Evolutionary conservation across 2,113 vertebrate species (phyloP).

Genomic region (Oophaga pumilio): DNA sequence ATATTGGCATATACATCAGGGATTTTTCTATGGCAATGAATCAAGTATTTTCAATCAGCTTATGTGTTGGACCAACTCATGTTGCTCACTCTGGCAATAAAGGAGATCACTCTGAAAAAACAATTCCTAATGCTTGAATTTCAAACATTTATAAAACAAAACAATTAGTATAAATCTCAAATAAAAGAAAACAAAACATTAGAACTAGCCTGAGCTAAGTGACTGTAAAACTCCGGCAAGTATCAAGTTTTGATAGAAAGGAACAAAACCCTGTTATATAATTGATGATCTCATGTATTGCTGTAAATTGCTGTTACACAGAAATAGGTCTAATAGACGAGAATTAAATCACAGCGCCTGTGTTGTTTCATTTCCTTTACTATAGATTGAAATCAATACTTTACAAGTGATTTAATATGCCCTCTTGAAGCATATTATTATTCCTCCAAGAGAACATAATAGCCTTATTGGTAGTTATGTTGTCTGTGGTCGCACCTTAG

Average conservation of each 20-base stretch:
- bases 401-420: conserved; percentile 80
- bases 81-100: neutral
- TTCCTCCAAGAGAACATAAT: conserved; percentile 77
- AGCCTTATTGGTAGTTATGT: conserved; percentile 82
- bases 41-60: neutral
- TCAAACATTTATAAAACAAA: neutral
- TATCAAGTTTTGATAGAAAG: conserved; percentile 14
- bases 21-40: neutral
- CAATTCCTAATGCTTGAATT: neutral
- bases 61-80: neutral
- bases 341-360: conserved; percentile 74
- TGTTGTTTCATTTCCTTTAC: conserved; percentile 77
- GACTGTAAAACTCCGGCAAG: neutral
- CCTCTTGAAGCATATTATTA: conserved; percentile 80
- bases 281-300: conserved; percentile 56
- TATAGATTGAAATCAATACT: conserved; percentile 76
- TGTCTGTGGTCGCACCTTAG: conserved; percentile 70
- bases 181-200: neutral
- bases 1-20: no score
- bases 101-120: neutral
- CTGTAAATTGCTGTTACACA: conserved; percentile 74
- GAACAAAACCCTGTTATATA: conserved; percentile 11
- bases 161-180: neutral
- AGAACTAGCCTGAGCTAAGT: neutral
- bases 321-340: conserved; percentile 72